Conservation (phyloP, 2,888 invertebrate species). For the Hypomecis atomaria region DNA sequence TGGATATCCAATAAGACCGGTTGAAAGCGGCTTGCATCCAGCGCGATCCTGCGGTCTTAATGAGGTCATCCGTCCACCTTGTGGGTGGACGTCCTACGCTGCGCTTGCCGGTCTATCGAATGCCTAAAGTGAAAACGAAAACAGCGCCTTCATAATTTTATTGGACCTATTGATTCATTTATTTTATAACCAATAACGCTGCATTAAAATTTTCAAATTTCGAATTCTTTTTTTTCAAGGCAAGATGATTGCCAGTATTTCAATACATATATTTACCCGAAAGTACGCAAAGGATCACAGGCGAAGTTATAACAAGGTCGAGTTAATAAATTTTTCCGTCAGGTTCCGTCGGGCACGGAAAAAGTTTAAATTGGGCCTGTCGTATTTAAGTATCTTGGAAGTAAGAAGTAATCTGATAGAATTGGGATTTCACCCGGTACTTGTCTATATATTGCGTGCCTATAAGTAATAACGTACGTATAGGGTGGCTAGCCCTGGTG, state of each 20-base stretch:
- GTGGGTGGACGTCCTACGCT: no score
- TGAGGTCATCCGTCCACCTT: no score
- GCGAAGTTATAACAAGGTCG: conserved; percentile 45
- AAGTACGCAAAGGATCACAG: conserved; percentile 38
- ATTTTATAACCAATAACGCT: no score
- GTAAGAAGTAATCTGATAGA: conserved; percentile 38
- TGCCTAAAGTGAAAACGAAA: no score
- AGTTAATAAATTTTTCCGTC: conserved; percentile 51
- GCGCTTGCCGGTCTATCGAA: no score
- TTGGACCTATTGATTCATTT: no score
- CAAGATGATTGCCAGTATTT: conserved; percentile 9
- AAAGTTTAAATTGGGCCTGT: conserved; percentile 51
- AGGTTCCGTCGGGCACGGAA: conserved; percentile 43
- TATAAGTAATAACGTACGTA: background rate
- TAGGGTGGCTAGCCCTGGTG: background rate
- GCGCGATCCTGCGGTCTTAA: no score
- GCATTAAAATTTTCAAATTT: background rate
- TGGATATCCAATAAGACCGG: no score
- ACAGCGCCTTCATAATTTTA: no score
- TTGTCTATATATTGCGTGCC: conserved; percentile 22
- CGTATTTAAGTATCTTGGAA: conserved; percentile 46
- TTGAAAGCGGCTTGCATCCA: no score
- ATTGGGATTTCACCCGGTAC: conserved; percentile 31
- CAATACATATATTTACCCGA: conserved; percentile 29
- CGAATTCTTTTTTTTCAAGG: background rate